Evolutionary conservation across 2,797 vertebrate genomes (phyloP).

Genomic region (Gobionotothen gibberifrons): DNA sequence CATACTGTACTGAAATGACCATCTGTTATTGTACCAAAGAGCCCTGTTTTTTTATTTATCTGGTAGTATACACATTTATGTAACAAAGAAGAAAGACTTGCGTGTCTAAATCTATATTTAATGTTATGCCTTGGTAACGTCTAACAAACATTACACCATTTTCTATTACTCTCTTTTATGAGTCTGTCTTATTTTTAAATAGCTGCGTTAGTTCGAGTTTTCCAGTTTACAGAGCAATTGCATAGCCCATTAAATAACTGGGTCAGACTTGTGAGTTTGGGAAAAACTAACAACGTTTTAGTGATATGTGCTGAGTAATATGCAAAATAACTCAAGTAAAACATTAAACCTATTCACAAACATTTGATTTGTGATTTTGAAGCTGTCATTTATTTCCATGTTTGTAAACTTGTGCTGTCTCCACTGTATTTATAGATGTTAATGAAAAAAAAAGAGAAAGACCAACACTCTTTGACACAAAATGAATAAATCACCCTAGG

Average conservation of each 20-base stretch:
- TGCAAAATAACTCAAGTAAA: conserved; percentile 11
- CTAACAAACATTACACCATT: conserved; percentile 21
- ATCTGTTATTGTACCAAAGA: background rate
- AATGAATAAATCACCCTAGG: background rate
- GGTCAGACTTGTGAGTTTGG: conserved; percentile 15
- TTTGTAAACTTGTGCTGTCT: conserved; percentile 3
- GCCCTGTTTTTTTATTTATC: conserved; percentile 1
- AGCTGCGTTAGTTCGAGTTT: conserved; percentile 30
- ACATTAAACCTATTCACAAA: background rate
- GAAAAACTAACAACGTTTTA: conserved; percentile 7
- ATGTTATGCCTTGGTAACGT: conserved; percentile 18
- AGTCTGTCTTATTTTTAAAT: conserved; percentile 21
- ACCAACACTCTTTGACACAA: background rate
- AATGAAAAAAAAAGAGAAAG: background rate
- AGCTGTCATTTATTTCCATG: conserved; percentile 4
- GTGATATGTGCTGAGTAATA: background rate
- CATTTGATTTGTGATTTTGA: conserved; percentile 9
- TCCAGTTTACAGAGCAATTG: conserved; percentile 24
- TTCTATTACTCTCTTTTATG: conserved; percentile 47
- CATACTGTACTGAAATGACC: background rate
- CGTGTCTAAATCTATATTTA: conserved; percentile 11
- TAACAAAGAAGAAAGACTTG: conserved; percentile 6
- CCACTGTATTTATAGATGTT: background rate
- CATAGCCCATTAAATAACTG: conserved; percentile 35
- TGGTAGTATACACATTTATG: background rate